Percentiles rank a stretch among this genome's conserved stretches.
Evolutionary conservation across 1,140 invertebrate species (phyloP).

Genomic region (Rhagoletis pomonella): DNA sequence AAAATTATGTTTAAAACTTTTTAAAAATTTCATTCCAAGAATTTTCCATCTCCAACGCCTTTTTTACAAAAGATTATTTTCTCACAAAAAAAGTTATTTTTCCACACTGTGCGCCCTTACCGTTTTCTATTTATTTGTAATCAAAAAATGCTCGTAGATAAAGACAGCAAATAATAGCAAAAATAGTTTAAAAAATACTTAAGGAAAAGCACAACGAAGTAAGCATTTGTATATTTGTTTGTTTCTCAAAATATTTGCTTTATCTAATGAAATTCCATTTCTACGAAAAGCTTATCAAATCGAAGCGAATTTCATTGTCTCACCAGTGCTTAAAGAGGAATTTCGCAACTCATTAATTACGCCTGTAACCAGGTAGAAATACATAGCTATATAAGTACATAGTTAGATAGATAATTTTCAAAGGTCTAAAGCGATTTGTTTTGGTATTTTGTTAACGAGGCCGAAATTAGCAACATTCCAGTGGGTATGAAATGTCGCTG

Average conservation of each 20-base stretch:
- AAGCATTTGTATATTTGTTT: background rate
- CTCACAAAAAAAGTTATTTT: too few species aligned
- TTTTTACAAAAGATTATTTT: too few species aligned
- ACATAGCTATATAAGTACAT: background rate
- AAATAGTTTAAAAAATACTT: background rate
- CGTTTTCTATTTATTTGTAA: background rate
- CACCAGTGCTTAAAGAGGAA: background rate
- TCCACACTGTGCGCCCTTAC: too few species aligned
- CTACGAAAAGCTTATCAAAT: conserved; percentile 16
- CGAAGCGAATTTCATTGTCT: background rate
- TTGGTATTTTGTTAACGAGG: too few species aligned
- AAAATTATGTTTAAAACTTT: too few species aligned
- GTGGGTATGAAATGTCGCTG: too few species aligned
- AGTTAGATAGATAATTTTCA: background rate
- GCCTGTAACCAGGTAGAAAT: background rate
- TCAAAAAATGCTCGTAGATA: background rate
- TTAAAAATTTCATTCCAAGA: too few species aligned
- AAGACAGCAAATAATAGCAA: conserved; percentile 22
- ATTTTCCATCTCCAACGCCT: too few species aligned
- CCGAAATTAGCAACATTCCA: too few species aligned
- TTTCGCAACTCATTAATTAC: background rate
- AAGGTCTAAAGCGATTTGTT: too few species aligned
- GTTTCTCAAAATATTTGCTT: background rate
- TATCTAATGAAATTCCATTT: background rate
- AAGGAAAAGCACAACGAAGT: background rate